Evolutionary conservation across 2,888 invertebrate species (phyloP).

Genomic region (Osmoderma eremita): DNA sequence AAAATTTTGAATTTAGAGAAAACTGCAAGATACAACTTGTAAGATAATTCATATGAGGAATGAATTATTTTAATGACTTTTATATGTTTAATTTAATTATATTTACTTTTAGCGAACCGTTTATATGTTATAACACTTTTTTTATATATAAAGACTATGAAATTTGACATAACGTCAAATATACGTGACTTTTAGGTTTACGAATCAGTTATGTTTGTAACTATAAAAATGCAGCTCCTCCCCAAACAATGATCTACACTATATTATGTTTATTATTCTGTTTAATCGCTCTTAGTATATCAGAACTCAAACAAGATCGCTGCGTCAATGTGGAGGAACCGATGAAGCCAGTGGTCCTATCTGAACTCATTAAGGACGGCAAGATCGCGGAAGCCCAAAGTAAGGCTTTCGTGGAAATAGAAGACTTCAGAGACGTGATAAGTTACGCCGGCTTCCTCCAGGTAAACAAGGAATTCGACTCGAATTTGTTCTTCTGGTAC

Average conservation of each 20-base stretch:
- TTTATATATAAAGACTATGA: no score
- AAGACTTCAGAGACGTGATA: conserved; percentile 66
- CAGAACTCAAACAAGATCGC: conserved; percentile 5
- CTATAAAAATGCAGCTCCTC: conserved; percentile 1
- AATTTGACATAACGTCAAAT: conserved; percentile 10
- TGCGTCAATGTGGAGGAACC: conserved; percentile 22
- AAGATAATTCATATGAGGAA: no score
- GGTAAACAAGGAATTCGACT: conserved; percentile 76
- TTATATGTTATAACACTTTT: no score
- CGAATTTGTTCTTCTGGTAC: conserved; percentile 89
- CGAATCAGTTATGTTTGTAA: not conserved
- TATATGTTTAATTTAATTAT: no score
- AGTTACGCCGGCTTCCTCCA: conserved; percentile 82
- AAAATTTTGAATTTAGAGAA: no score
- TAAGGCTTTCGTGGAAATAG: conserved; percentile 66
- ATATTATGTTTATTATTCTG: conserved; percentile 8
- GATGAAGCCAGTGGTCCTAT: conserved; percentile 72
- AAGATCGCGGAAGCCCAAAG: conserved; percentile 71
- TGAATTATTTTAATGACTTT: no score
- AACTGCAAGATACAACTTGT: no score
- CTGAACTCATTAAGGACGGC: conserved; percentile 74
- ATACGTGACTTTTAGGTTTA: conserved; percentile 9
- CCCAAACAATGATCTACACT: conserved; percentile 8
- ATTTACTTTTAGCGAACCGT: no score
- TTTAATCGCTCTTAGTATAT: not conserved